Base-by-base conservation (phyloP, 2,888 invertebrate species). In the Caradrina clavipalpis region DNA sequence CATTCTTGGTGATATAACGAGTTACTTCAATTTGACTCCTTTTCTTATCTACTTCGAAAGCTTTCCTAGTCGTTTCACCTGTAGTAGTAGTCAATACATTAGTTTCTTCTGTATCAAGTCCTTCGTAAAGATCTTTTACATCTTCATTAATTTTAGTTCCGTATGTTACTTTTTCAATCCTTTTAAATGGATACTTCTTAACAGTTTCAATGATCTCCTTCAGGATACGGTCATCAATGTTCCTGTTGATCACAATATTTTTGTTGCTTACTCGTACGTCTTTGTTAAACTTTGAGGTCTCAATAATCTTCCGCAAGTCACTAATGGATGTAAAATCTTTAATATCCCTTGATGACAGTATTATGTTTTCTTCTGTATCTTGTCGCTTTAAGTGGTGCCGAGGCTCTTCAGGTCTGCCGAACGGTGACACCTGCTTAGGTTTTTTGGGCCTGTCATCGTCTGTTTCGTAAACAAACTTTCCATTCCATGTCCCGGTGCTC, bases 81-180 rank as follows among this genome's bases (percentile, higher is more conserved):
- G 88, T 93, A 65, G 90, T 91, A 45, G 93, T 91, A 58, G 89
- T 92, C 53, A 95, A 67, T 54, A 94, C 87, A 57, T 92, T 95
- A 7, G 92, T 93, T 82, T 95, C 91, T 87, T 95, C 92, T 49
- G 93, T 90, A 73, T 96, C 96, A 47, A 93, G 82, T 22, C 96
- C 95, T 89, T 96, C 96, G 63, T 95, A 95, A 17, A 96, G 88
- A 85, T 96, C 96, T 89, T 96, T 97, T 19, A 97, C 96, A 82
- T 97, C 96, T 83, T 97, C 94, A 76, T 97, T 96, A 74, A 97
- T 94, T 90, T 96, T 97, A 62, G 96, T 94, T 57, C 97, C 96
- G 80, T 96, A 95, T 10, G 96, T 95, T 51, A 96, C 96, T 85
- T 96, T 96, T 78, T 94, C 94, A 74, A 94, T 96, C 82, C 94